A percentile compares a stretch with the other conserved stretches of the same genome.
phyloP scores from a whole-genome alignment of 64 coral and sea anemone genomes.

The Trachythela sp. region DNA sequence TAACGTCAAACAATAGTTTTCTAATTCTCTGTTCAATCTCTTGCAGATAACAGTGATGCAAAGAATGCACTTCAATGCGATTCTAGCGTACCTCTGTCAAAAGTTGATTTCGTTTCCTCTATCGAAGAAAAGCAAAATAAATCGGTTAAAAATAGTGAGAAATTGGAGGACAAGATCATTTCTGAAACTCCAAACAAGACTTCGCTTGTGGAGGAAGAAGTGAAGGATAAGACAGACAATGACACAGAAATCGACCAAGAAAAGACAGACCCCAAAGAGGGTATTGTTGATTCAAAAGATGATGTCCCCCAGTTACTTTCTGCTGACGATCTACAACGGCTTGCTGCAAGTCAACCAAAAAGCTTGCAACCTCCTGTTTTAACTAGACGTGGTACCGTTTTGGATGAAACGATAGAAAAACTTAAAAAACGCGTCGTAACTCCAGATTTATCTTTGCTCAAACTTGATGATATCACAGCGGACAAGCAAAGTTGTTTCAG shows the following conservation, averaged over 20 bases:
- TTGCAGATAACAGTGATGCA: background rate
- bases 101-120: background rate
- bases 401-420: conserved; percentile 24
- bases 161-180: background rate
- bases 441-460: background rate
- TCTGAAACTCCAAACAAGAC: background rate
- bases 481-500: background rate
- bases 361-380: background rate
- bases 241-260: background rate
- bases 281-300: background rate
- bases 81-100: background rate
- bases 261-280: background rate
- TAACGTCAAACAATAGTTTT: no score
- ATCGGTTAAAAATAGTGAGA: background rate
- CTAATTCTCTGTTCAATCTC: background rate
- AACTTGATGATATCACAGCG: background rate
- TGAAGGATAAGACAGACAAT: background rate
- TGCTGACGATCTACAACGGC: background rate
- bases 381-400: background rate
- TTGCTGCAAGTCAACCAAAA: conserved; percentile 14
- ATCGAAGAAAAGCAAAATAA: background rate
- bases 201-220: background rate
- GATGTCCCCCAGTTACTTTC: background rate
- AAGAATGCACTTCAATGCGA: background rate
- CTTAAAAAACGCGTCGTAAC: background rate